A percentile compares a stretch with the other conserved stretches of the same genome.
These are phyloP conservation scores for Kradibia gibbosae DNA, from an alignment of 1,140 invertebrate genomes.

Conservation along the genomic window DNA sequence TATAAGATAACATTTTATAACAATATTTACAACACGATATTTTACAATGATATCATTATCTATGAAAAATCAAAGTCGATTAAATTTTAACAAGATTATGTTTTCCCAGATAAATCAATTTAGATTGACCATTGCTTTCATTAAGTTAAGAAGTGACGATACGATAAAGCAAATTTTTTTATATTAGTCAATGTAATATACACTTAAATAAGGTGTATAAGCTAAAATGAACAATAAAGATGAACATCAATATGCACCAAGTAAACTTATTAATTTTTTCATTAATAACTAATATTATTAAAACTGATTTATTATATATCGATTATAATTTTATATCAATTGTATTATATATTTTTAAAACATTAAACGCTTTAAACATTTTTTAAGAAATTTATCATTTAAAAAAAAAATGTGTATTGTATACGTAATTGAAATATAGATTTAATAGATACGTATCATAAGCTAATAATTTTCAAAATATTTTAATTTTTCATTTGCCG, in stretches of 20 bases:
- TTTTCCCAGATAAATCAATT: slow-evolving; percentile 14
- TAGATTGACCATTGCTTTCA: background rate
- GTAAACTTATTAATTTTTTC: slow-evolving; percentile 11
- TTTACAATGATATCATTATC: slow-evolving; percentile 14
- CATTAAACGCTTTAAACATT: background rate
- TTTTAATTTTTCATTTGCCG: too few relatives aligned
- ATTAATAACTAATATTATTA: background rate
- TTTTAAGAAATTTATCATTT: too few relatives aligned
- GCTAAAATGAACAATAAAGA: slow-evolving; percentile 16
- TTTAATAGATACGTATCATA: too few relatives aligned
- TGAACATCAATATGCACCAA: background rate
- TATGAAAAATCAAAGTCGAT: slow-evolving; percentile 1
- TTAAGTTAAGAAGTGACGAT: background rate
- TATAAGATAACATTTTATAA: background rate
- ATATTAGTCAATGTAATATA: slow-evolving; percentile 11
- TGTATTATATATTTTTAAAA: background rate
- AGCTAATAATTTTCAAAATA: too few relatives aligned
- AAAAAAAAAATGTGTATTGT: too few relatives aligned
- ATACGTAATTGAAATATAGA: too few relatives aligned
- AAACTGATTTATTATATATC: background rate
- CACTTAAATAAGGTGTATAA: background rate
- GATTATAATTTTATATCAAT: background rate
- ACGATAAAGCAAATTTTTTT: background rate
- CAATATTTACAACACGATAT: slow-evolving; percentile 18
- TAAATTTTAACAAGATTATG: background rate